Conservation (phyloP, 2,888 invertebrate species). For the Drosophila recens region DNA sequence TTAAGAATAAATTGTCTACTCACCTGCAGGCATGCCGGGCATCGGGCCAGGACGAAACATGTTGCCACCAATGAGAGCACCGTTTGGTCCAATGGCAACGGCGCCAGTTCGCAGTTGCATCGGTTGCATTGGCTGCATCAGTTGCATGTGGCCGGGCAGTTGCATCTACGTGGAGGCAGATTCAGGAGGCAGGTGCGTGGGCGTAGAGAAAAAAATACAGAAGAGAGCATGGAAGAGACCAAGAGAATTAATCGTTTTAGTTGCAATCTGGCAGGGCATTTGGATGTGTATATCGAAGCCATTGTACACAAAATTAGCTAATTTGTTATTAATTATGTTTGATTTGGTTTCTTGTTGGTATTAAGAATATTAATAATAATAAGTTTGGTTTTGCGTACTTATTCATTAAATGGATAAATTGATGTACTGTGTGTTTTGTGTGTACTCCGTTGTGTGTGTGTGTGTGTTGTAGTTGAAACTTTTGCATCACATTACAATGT, state of each 20-base stretch:
- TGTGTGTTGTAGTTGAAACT: conserved; percentile 58
- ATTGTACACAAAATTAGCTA: conserved; percentile 81
- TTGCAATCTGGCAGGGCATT: conserved; percentile 13
- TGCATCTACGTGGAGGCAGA: conserved; percentile 15
- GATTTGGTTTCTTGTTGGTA: conserved; percentile 48
- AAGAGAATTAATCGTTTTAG: conserved; percentile 51
- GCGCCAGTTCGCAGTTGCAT: conserved; percentile 83
- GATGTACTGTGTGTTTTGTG: conserved; percentile 39
- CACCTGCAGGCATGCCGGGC: conserved; percentile 85
- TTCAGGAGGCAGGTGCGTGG: conserved; percentile 3
- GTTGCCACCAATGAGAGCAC: conserved; percentile 83
- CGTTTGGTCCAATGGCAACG: conserved; percentile 84
- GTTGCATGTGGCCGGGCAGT: conserved; percentile 63
- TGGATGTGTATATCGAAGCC: conserved; percentile 72
- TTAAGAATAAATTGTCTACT: conserved; percentile 27
- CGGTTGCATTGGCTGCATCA: conserved; percentile 85
- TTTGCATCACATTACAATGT: conserved; percentile 83
- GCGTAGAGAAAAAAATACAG: conserved; percentile 62
- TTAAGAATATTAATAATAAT: conserved; percentile 71
- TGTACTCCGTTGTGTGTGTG: conserved; percentile 32
- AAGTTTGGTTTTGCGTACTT: conserved; percentile 64
- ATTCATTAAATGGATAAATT: conserved; percentile 66
- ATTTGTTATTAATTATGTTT: conserved; percentile 74
- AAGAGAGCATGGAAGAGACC: conserved; percentile 73
- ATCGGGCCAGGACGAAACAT: conserved; percentile 82